Evolutionary conservation across 1,140 invertebrate genomes (phyloP).

Genomic region (Trichonephila inaurata): DNA sequence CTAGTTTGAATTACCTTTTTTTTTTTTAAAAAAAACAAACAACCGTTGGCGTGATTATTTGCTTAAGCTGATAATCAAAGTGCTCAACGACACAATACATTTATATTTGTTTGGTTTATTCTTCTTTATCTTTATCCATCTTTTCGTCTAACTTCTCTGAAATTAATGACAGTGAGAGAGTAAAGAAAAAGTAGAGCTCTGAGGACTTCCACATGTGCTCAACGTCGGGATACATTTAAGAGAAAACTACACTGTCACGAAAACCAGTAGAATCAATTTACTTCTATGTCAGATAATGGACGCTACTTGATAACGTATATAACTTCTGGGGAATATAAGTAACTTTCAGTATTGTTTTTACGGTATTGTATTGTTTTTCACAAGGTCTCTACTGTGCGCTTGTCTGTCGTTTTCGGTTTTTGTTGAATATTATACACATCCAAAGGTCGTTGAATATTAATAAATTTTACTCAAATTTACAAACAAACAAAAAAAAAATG

Average conservation of each 20-base stretch:
- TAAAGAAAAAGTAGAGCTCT: background rate
- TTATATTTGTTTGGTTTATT: background rate
- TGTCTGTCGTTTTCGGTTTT: background rate
- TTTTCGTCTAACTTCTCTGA: background rate
- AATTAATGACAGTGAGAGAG: background rate
- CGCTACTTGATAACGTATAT: background rate
- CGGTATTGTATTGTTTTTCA: background rate
- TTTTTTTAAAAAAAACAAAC: background rate
- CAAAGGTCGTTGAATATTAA: background rate
- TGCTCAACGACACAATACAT: background rate
- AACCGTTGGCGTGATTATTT: background rate
- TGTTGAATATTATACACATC: background rate
- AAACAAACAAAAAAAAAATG: no score
- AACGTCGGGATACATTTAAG: background rate
- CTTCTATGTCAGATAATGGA: background rate
- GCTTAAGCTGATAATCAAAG: background rate
- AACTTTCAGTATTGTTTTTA: constrained; percentile 12
- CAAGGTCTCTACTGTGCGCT: background rate
- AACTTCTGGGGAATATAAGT: background rate
- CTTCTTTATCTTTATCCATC: background rate
- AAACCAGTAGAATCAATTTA: background rate
- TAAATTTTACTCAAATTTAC: background rate
- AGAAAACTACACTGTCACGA: constrained; percentile 23
- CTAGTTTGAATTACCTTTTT: background rate
- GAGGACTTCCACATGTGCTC: background rate